Evolutionary conservation across 2,797 vertebrate species (phyloP), one percentile per base, ranked within the genome.

Genomic region (Rhadinocentrus ornatus): DNA sequence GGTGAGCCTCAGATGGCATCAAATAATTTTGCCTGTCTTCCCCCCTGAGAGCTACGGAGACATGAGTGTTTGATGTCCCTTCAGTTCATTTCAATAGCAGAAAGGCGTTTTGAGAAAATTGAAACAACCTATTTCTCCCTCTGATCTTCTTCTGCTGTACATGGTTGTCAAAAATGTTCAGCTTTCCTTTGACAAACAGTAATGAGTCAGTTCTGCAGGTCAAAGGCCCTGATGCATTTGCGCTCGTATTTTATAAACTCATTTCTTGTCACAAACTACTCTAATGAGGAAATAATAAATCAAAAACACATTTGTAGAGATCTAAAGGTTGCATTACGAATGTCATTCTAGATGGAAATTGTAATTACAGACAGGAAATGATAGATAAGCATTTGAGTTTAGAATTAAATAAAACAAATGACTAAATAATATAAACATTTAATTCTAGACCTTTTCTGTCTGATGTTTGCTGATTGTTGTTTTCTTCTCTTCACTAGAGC

Each of bases 291-390:
- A 96, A 97, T 96, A 96, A 96, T 97, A 96, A 96, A 96, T 97
- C 96, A 96, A 94, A 96, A 95, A 93, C 93, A 95, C 93, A 93
- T 96, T 95, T 95, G 94, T 92, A 93, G 95, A 95, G 77, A 91
- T 90, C 80, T 77, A 62, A 82, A 75, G 96, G 97, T 97, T 96
- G 95, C 95, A 95, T 95, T 96, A 95, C 96, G 96, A 97, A 96
- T 97, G 95, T 96, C 96, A 96, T 94, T 94, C 92, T 93, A 95
- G 94, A 96, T 96, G 96, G 96, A 97, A 97, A 97, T 96, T 96
- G 94, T 96, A 97, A 98, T 98, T 97, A 97, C 96, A 95, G 94
- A 95, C 95, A 96, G 95, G 95, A 97, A 98, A 97, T 97, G 95
- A 96, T 96, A 95, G 96, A 95, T 94, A 96, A 95, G 94, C 95